Evolutionary conservation across 2,888 invertebrate genomes (phyloP).

Genomic region (Altica lythri): DNA sequence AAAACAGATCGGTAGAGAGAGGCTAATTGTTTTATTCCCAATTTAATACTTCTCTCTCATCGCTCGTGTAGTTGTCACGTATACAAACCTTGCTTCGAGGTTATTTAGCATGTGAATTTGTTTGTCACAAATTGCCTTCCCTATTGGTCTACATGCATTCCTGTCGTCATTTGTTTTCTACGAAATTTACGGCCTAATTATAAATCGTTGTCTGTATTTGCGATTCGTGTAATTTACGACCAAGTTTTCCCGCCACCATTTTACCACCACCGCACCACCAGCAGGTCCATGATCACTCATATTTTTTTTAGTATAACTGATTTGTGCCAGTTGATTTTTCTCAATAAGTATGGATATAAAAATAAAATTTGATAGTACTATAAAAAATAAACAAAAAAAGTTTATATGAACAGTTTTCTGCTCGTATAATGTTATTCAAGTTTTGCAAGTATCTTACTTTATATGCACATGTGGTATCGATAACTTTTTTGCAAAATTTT

Average conservation of each 20-base stretch:
- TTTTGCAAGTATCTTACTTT: too few relatives aligned
- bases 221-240: conserved; percentile 49
- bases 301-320: too few relatives aligned
- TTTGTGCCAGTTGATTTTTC: too few relatives aligned
- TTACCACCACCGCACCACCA: conserved; percentile 10
- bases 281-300: too few relatives aligned
- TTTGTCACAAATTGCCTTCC: conserved; percentile 57
- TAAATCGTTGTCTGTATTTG: conserved; percentile 53
- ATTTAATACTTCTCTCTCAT: conserved; percentile 32
- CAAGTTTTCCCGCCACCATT: conserved; percentile 30
- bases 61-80: conserved; percentile 39
- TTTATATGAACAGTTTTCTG: too few relatives aligned
- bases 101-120: conserved; percentile 51
- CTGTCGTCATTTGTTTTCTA: conserved; percentile 57
- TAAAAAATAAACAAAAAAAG: too few relatives aligned
- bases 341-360: too few relatives aligned
- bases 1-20: conserved; percentile 12
- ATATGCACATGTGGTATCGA: too few relatives aligned
- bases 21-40: conserved; percentile 33
- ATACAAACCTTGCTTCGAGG: conserved; percentile 42
- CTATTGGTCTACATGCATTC: conserved; percentile 58
- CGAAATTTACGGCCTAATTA: conserved; percentile 57
- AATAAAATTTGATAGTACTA: too few relatives aligned
- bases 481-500: too few relatives aligned
- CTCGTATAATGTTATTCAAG: too few relatives aligned